Evolutionary conservation across 2,888 invertebrate genomes (phyloP).

Genomic region (Callyntrura sp.): DNA sequence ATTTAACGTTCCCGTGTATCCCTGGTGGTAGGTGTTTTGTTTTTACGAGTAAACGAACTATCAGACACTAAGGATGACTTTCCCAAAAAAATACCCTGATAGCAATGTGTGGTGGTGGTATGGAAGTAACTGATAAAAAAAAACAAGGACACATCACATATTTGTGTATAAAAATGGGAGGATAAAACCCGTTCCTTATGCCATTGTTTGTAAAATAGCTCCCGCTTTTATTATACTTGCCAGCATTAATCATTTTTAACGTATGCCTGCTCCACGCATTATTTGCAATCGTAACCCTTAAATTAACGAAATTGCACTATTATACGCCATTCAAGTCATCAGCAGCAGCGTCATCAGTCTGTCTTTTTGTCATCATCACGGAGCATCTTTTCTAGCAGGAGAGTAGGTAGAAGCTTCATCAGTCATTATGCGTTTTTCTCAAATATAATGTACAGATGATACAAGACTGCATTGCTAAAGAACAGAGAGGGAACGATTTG

Average conservation of each 20-base stretch:
- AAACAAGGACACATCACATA: background rate
- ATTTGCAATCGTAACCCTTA: constrained; percentile 73
- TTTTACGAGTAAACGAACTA: constrained; percentile 19
- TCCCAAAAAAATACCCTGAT: background rate
- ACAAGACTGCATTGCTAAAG: constrained; percentile 2
- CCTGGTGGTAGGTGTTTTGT: background rate
- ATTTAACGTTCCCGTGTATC: too few relatives aligned
- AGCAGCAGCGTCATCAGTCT: background rate
- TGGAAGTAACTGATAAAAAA: constrained; percentile 40
- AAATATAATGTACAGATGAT: constrained; percentile 5
- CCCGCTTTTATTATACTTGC: constrained; percentile 47
- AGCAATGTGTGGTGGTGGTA: background rate
- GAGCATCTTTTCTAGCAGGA: background rate
- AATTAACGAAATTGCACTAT: constrained; percentile 72
- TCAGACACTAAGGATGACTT: background rate
- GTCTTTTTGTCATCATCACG: constrained; percentile 34
- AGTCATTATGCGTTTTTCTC: constrained; percentile 29
- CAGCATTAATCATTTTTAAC: constrained; percentile 58
- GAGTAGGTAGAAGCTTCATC: background rate
- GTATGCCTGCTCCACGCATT: constrained; percentile 49
- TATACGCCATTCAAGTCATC: constrained; percentile 54
- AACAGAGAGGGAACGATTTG: constrained; percentile 30
- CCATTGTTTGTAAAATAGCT: constrained; percentile 55
- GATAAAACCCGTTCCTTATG: constrained; percentile 31
- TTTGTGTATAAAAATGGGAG: constrained; percentile 35